Evolutionary conservation across 2,797 vertebrate genomes (phyloP), one percentile per base, ranked within the genome.

Genomic region (Pseudocheirus occidentalis): DNA sequence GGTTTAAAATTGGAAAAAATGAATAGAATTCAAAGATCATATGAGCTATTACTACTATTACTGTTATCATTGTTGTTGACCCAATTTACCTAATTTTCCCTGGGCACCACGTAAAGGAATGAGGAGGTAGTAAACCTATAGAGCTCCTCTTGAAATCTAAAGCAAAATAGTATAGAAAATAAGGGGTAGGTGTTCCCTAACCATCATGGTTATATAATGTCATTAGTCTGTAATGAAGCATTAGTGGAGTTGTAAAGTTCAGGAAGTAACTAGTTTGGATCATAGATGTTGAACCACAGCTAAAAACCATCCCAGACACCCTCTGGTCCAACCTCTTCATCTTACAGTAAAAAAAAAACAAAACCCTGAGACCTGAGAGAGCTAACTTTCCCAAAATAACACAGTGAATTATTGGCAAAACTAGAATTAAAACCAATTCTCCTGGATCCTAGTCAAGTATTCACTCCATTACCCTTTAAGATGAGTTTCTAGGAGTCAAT

Each of bases 341-440:
- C 46, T 92, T 57, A 92, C 31, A 89, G 55, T 92, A 13, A 91
- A 89, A 40, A 73, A 93, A 90, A 12, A 12, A 59, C 29, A 62
- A 34, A 31, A n/a, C n/a, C 92, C 3, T 89, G 46, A 95, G 16
- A 46, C 55, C 16, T 16, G 21, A 96, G 95, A 94, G 92, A 92
- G 40, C 28, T 66, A 40, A 92, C 29, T 58, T 91, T 91, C 91
- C 21, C 89, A 34, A 93, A 53, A 31, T 91, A 11, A 93, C 24
- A 27, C 40, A n/a, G 62, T n/a, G 66, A 50, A 66, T 66, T n/a
- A 66, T 13, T n/a, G 6, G 1, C 11, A 81, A 57, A 57, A 50
- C 40, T 59, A 93, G 52, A 57, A 40, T 90, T 29, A 56, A 87
- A 94, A 90, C 57, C 92, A 28, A 40, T 24, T 73, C 90, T 6